Conservation (phyloP, 2,113 vertebrate species). For the Gavialis gangeticus region DNA sequence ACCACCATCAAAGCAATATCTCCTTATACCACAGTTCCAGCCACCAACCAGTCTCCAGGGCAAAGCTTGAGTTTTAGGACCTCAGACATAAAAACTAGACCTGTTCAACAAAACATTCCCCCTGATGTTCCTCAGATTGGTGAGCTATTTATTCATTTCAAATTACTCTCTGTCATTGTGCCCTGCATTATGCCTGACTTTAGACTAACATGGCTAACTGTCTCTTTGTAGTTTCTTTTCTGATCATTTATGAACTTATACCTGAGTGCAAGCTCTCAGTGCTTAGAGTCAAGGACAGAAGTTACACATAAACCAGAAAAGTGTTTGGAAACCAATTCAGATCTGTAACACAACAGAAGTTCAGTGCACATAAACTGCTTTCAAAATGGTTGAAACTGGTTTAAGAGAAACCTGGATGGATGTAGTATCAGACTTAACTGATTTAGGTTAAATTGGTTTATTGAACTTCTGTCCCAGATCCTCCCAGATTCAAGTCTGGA, state of each 20-base stretch:
- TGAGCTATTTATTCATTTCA: neutral
- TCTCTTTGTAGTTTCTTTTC: neutral
- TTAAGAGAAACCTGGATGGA: too few relatives aligned
- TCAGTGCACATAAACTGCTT: too few relatives aligned
- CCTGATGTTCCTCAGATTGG: neutral
- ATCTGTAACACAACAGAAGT: too few relatives aligned
- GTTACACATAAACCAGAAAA: too few relatives aligned
- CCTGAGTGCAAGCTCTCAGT: neutral
- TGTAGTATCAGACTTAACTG: too few relatives aligned
- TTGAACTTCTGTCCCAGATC: too few relatives aligned
- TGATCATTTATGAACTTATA: neutral
- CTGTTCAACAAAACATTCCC: neutral
- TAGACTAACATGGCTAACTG: too few relatives aligned
- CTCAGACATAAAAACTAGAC: neutral
- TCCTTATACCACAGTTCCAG: neutral
- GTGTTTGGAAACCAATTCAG: too few relatives aligned
- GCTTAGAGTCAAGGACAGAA: neutral
- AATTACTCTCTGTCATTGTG: neutral
- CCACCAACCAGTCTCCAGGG: neutral
- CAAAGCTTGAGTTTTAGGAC: neutral
- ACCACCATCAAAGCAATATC: accelerated
- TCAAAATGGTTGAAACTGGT: too few relatives aligned
- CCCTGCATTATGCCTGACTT: too few relatives aligned
- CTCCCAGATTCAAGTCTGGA: too few relatives aligned
- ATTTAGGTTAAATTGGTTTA: too few relatives aligned